phyloP scores from a whole-genome alignment of 2,888 invertebrate genomes.

The Hyalella azteca region DNA sequence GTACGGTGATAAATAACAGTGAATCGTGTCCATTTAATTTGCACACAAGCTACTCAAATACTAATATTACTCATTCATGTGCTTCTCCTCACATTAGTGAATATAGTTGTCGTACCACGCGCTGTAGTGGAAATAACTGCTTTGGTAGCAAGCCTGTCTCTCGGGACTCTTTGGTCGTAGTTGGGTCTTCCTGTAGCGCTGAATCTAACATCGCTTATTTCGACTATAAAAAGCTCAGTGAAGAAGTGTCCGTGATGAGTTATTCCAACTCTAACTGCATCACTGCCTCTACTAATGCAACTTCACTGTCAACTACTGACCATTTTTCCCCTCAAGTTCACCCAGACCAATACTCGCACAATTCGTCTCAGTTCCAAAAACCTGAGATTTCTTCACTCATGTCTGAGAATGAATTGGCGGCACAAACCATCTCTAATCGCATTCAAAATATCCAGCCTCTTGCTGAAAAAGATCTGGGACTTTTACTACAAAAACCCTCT shows the following conservation, averaged over 20 bases:
- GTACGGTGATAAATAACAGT: slow-evolving; percentile 17
- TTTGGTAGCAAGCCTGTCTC: background rate
- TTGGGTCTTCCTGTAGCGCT: background rate
- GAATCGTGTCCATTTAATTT: no score
- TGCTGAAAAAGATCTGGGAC: no score
- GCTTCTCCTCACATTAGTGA: background rate
- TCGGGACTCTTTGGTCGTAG: background rate
- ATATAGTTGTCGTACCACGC: background rate
- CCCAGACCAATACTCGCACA: background rate
- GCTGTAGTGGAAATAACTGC: background rate
- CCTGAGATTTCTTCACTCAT: background rate
- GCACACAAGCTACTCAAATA: background rate
- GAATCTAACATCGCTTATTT: no score
- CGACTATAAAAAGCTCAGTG: no score
- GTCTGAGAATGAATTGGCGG: background rate
- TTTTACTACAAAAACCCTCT: background rate
- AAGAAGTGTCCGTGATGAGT: background rate
- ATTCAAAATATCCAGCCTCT: no score
- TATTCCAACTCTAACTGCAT: background rate
- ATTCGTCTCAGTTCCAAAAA: background rate
- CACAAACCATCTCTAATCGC: background rate
- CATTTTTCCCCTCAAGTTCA: background rate
- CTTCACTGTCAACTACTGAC: background rate
- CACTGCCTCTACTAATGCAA: no score
- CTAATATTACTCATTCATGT: background rate